Evolutionary conservation across 1,140 invertebrate genomes (phyloP).

Genomic region (Idris sp.): DNA sequence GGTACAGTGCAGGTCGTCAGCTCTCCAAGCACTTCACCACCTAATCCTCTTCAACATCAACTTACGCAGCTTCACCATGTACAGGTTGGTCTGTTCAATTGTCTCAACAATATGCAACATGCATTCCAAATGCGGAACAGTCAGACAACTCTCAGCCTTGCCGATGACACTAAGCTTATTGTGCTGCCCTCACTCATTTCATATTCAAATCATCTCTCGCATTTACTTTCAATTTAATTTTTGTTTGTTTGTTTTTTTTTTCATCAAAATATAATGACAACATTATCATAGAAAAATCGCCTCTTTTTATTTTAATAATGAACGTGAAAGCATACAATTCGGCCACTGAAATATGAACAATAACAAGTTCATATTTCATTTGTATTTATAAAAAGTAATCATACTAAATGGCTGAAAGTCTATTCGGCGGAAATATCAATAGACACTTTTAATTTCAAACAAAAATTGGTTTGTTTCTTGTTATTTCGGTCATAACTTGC

Average conservation of each 20-base stretch:
- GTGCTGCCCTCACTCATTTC: neutral
- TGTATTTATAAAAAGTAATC: too few relatives aligned
- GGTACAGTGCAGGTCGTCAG: constrained; percentile 74
- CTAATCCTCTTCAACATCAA: constrained; percentile 75
- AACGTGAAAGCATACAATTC: too few relatives aligned
- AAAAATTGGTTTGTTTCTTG: constrained; percentile 49
- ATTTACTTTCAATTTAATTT: constrained; percentile 3
- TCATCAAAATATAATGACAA: too few relatives aligned
- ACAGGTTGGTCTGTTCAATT: constrained; percentile 70
- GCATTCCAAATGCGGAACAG: constrained; percentile 59
- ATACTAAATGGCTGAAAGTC: too few relatives aligned
- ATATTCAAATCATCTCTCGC: neutral
- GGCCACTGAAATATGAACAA: too few relatives aligned
- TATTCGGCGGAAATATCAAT: too few relatives aligned
- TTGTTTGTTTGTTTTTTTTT: neutral
- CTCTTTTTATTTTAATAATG: too few relatives aligned
- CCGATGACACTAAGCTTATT: constrained; percentile 55
- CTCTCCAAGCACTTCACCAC: constrained; percentile 74
- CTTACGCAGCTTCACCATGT: constrained; percentile 77
- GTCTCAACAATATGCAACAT: constrained; percentile 61
- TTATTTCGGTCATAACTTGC: constrained; percentile 63
- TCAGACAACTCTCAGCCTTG: constrained; percentile 43
- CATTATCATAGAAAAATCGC: too few relatives aligned
- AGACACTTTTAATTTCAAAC: constrained; percentile 1
- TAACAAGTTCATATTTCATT: too few relatives aligned